These are phyloP conservation scores for Eclectus roratus DNA, from an alignment of 2,113 vertebrate genomes.

Conservation along the genomic window DNA sequence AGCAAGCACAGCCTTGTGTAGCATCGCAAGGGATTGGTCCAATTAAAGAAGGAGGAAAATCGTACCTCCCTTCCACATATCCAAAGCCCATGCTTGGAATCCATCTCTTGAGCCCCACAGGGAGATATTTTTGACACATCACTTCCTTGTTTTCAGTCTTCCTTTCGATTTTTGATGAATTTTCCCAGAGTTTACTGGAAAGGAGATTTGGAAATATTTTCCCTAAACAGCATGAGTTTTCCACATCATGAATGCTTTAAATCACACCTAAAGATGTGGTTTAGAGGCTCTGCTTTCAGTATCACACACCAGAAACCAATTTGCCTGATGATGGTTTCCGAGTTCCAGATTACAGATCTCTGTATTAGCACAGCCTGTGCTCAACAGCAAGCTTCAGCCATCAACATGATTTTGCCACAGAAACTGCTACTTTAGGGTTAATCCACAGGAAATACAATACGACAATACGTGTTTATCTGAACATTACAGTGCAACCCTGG, in stretches of 20 bases:
- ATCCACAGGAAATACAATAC: conserved; percentile 3
- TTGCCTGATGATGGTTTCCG: background rate
- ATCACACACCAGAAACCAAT: background rate
- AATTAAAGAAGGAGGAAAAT: background rate
- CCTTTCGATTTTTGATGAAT: background rate
- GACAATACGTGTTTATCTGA: background rate
- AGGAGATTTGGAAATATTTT: background rate
- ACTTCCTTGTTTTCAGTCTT: background rate
- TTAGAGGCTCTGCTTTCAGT: background rate
- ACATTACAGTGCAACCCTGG: background rate
- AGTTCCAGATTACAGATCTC: background rate
- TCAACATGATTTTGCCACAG: background rate
- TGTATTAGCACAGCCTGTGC: rapidly evolving
- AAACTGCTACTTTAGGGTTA: conserved; percentile 3
- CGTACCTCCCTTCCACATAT: too few relatives aligned
- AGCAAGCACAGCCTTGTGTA: background rate
- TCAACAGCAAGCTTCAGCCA: background rate
- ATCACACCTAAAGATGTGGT: background rate
- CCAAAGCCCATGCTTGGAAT: background rate
- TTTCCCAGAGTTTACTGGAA: background rate
- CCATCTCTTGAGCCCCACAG: background rate
- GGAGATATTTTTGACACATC: background rate
- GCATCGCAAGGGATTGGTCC: background rate
- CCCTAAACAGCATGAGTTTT: background rate
- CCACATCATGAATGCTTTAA: background rate